phyloP scores from a whole-genome alignment of 2,888 invertebrate species.

The Apamea epomidion region DNA sequence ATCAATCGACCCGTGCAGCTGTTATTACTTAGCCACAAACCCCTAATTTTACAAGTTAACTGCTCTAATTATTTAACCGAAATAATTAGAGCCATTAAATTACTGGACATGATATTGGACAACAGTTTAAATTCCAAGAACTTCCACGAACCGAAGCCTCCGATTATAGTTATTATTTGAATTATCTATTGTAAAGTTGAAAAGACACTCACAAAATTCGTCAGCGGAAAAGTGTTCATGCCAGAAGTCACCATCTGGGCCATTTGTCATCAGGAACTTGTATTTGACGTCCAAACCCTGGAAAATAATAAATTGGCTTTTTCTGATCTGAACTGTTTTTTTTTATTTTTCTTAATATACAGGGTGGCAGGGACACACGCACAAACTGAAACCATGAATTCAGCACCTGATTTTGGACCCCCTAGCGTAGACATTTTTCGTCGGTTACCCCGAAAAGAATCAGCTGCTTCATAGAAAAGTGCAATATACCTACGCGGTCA shows the following conservation, averaged over 20 bases:
- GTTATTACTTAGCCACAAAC: no score
- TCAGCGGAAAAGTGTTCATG: conserved; percentile 98
- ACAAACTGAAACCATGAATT: no score
- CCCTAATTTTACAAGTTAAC: background rate
- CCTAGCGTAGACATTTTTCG: no score
- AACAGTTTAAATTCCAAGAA: background rate
- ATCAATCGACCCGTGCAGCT: no score
- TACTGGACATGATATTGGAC: background rate
- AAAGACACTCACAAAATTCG: conserved; percentile 95
- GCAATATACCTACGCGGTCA: no score
- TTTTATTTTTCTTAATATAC: no score
- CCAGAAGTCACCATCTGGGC: conserved; percentile 94
- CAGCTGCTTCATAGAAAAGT: no score
- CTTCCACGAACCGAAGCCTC: background rate
- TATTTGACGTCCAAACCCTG: conserved; percentile 95
- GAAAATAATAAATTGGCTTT: conserved; percentile 72
- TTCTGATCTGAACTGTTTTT: no score
- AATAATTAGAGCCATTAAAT: background rate
- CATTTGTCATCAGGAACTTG: conserved; percentile 97
- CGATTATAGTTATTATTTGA: background rate
- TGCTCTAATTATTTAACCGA: background rate
- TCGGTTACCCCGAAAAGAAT: no score
- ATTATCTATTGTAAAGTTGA: background rate
- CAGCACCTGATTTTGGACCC: no score
- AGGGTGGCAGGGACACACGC: no score